These are phyloP conservation scores for Phyllotreta striolata DNA, from an alignment of 2,888 invertebrate genomes.

Conservation along the genomic window DNA sequence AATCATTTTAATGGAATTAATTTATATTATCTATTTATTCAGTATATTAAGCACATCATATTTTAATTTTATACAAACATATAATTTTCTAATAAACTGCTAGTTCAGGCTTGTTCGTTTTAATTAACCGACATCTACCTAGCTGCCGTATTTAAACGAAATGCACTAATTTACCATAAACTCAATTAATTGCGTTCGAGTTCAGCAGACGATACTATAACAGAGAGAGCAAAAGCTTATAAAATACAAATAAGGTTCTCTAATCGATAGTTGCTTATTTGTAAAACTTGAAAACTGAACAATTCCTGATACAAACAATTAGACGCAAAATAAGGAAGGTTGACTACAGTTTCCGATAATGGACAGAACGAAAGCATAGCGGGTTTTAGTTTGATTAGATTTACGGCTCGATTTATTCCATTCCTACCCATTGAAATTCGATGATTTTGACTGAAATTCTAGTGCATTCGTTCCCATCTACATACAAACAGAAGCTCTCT, in stretches of 20 bases:
- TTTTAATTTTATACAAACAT: too few species aligned
- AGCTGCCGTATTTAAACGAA: slow-evolving; percentile 1
- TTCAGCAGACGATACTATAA: not conserved
- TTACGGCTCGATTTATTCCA: too few species aligned
- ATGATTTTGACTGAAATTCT: too few species aligned
- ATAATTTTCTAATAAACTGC: not conserved
- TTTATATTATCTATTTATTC: too few species aligned
- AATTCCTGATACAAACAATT: slow-evolving; percentile 11
- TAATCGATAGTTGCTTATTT: slow-evolving; percentile 7
- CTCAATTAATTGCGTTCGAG: slow-evolving; percentile 1
- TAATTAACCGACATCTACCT: not conserved
- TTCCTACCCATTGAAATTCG: too few species aligned
- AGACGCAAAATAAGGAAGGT: slow-evolving; percentile 6
- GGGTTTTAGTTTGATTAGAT: too few species aligned
- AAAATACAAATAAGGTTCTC: slow-evolving; percentile 1
- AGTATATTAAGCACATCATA: too few species aligned
- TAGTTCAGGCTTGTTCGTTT: not conserved
- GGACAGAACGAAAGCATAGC: too few species aligned
- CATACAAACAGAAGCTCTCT: not conserved
- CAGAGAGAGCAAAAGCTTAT: slow-evolving; percentile 1
- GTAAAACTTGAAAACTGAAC: slow-evolving; percentile 12
- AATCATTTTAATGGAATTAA: too few species aligned
- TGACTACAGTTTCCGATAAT: not conserved
- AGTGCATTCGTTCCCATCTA: too few species aligned
- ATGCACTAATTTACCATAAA: slow-evolving; percentile 8